phyloP scores from a whole-genome alignment of 2,888 invertebrate species.

The Sthenelais limicola region DNA sequence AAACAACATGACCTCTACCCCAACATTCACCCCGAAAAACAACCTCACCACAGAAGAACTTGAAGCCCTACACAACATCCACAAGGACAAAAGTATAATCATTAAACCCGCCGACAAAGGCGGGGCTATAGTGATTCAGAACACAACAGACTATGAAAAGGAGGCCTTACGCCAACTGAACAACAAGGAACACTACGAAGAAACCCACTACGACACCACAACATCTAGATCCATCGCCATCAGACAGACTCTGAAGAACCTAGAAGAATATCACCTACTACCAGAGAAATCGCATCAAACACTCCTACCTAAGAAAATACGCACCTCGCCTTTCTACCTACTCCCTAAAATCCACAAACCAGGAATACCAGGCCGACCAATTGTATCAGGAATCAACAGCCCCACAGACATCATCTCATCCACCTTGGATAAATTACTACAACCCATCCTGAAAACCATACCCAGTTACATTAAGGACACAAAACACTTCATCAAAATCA shows the following conservation, averaged over 20 bases:
- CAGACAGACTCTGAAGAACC: no score
- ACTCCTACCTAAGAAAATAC: neutral
- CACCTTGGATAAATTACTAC: neutral
- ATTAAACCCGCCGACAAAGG: no score
- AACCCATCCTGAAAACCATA: neutral
- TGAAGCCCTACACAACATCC: no score
- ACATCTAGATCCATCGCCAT: no score
- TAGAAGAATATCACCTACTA: neutral
- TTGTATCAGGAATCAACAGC: no score
- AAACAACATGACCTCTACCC: no score
- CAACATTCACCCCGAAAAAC: no score
- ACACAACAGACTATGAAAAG: neutral
- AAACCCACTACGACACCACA: neutral
- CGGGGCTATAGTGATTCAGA: conserved; percentile 14
- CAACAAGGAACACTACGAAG: neutral
- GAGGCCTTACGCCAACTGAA: neutral
- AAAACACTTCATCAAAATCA: neutral
- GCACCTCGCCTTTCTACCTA: conserved; percentile 1
- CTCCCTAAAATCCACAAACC: conserved; percentile 27
- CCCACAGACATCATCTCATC: no score
- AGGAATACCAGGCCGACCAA: neutral
- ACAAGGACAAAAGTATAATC: no score
- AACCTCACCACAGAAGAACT: no score
- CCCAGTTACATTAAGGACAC: neutral
- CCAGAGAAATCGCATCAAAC: neutral